Evolutionary conservation across 1,140 invertebrate species (phyloP), one percentile per base, ranked within the genome.

Genomic region (Bombyx mori): DNA sequence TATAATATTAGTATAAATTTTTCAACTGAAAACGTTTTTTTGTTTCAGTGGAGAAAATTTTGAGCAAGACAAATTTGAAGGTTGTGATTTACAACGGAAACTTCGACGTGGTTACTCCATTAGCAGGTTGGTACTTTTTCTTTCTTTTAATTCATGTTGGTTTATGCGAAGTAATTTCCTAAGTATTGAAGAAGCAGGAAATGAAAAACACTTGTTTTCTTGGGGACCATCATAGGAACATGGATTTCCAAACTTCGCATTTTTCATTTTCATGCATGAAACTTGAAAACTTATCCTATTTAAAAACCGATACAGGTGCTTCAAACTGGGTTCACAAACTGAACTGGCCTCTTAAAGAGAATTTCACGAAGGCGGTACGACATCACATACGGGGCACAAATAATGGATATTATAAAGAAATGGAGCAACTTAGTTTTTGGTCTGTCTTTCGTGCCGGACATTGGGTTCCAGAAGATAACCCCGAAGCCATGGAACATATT

Each of bases 401-500:
- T 54, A 84, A 79, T 60, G 79, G 81, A 2, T 84, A 75, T 63
- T 84, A 74, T 53, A 84, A 86, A 60, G 62, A 61, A 10, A 60
- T 60, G 6, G 55, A 59, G 35, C 62, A 66, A 8, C 54, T 86
- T 2, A 82, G 79, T 62, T 82, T 77, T 58, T 86, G 81, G 81
- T 73, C 68, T 8, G 75, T 86, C 42, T 80, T 83, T 48, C 75
- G 76, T 26, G 65, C 83, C 18, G 83, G 83, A 58, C 82, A 86
- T 62, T 86, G 82, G 82, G 79, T 83, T 67, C 82, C 82, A 3
- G 82, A 83, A 72, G 82, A 85, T 46, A 85, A 85, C 61, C 79
- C 82, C 44, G 62, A 61, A 46, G 82, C 80, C 10, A 85, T 85
- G 82, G 71, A 77, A 54, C 75, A 83, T 10, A 81, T 86, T 60